Conservation (phyloP, 2,113 vertebrate genomes). For the Zosterops borbonicus region DNA sequence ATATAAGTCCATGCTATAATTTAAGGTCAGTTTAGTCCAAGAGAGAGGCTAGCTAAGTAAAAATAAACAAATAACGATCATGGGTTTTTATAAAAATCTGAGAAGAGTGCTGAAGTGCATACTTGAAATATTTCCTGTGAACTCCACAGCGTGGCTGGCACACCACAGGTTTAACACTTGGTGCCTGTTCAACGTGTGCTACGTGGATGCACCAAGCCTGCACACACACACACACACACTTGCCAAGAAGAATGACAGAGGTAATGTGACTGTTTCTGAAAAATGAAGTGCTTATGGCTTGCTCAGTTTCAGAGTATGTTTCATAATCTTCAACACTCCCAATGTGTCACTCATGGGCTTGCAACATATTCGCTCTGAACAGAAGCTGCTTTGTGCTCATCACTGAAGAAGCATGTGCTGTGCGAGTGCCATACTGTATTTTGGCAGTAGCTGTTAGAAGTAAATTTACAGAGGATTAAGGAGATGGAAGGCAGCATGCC, state of each 20-base stretch:
- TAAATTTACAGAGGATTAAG: conserved; percentile 59
- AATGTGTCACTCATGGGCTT: conserved; percentile 33
- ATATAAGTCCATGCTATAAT: background rate
- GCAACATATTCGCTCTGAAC: conserved; percentile 24
- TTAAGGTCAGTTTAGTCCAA: conserved; percentile 38
- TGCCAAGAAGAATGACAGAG: conserved; percentile 9
- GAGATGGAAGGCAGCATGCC: conserved; percentile 33
- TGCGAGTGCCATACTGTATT: conserved; percentile 49
- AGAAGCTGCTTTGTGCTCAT: conserved; percentile 56
- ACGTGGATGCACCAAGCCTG: conserved; percentile 8
- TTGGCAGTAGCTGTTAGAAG: conserved; percentile 47
- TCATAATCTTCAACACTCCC: conserved; percentile 43
- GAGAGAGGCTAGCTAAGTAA: background rate
- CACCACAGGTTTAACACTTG: background rate
- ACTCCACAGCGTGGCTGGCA: background rate
- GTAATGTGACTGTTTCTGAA: conserved; percentile 17
- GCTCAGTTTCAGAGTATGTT: conserved; percentile 25
- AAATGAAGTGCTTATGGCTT: conserved; percentile 54
- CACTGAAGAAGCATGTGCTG: conserved; percentile 36
- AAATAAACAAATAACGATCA: background rate
- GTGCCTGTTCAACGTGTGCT: background rate
- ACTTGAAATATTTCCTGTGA: conserved; percentile 15
- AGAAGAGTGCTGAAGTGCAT: background rate
- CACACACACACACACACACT: background rate
- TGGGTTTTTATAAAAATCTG: background rate